Evolutionary conservation across 2,888 invertebrate genomes (phyloP), one percentile per base, ranked within the genome.

Genomic region (Ormyrus labotus): DNA sequence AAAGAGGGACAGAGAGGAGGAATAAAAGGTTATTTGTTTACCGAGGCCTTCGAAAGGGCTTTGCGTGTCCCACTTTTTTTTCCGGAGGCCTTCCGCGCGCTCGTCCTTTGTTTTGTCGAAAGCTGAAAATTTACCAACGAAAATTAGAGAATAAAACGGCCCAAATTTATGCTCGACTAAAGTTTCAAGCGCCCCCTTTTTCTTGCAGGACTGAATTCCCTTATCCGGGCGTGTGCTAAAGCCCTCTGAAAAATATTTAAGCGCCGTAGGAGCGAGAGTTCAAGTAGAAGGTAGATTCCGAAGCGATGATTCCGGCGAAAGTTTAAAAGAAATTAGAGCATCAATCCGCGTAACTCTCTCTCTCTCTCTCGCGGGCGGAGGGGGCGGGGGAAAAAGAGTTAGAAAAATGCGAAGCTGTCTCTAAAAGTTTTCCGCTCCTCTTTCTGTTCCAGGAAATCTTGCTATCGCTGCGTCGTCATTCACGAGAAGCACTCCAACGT

Each of bases 401-500:
- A 48, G 10, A 50, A 58, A 73, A 67, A 74, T 57, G 67, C 51
- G 34, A 45, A 55, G 45, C 51, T 58, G 9, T 11, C n/a, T 51
- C 68, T 75, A 47, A 74, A 76, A 48, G 8, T 45, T n/a, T 72
- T 45, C 19, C 19, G 19, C 4, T 45, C 70, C 5, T 79, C 83
- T 84, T 86, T 83, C 51, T 89, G 88, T 92, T 95, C 81, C 95
- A 98, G 97, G 90, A 96, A 96, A 93, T 95, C 96, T 90, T 98
- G 98, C 92, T 97, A 96, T 92, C 95, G 96, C 86, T 98, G 98
- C 92, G 96, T 98, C 89, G 97, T 98, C 90, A 97, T 98, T 93
- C 97, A 97, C 91, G 97, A 97, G 91, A 97, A 97, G 91, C 98
- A 98, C 92, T 94, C 95, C 89, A 98, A 98, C 92, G 97, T 98